These are phyloP conservation scores for Brachionus calyciflorus DNA, from an alignment of 1,140 invertebrate genomes.

Conservation along the genomic window DNA sequence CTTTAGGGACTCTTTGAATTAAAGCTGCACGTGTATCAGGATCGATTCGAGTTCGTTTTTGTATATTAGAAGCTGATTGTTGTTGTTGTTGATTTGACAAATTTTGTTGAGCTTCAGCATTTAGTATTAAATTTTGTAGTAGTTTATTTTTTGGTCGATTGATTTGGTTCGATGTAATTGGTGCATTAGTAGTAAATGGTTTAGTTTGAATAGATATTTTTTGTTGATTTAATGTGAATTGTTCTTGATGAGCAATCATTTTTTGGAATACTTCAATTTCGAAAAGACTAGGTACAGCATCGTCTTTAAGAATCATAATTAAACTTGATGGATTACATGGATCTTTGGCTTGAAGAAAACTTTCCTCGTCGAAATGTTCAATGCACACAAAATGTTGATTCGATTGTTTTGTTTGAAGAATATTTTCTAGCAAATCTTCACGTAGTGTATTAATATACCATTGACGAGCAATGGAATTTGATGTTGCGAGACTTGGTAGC, in stretches of 20 bases:
- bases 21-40: slow-evolving; percentile 36
- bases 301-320: slow-evolving; percentile 30
- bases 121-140: slow-evolving; percentile 13
- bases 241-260: slow-evolving; percentile 47
- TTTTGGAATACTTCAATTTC: slow-evolving; percentile 47
- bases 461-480: slow-evolving; percentile 16
- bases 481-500: background rate
- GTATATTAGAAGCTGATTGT: background rate
- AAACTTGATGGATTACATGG: background rate
- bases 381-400: slow-evolving; percentile 39
- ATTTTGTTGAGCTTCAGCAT: background rate
- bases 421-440: slow-evolving; percentile 13
- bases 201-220: background rate
- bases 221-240: slow-evolving; percentile 24
- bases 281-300: slow-evolving; percentile 41
- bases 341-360: slow-evolving; percentile 20
- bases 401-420: background rate
- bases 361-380: slow-evolving; percentile 46
- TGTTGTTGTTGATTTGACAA: background rate
- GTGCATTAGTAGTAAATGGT: too few species aligned
- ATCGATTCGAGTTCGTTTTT: slow-evolving; percentile 38
- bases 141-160: background rate
- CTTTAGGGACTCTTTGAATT: slow-evolving; percentile 38
- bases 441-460: slow-evolving; percentile 47
- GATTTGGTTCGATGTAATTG: background rate